Evolutionary conservation across 2,888 invertebrate genomes (phyloP), one percentile per base, ranked within the genome.

Genomic region (Chrysina gloriosa): DNA sequence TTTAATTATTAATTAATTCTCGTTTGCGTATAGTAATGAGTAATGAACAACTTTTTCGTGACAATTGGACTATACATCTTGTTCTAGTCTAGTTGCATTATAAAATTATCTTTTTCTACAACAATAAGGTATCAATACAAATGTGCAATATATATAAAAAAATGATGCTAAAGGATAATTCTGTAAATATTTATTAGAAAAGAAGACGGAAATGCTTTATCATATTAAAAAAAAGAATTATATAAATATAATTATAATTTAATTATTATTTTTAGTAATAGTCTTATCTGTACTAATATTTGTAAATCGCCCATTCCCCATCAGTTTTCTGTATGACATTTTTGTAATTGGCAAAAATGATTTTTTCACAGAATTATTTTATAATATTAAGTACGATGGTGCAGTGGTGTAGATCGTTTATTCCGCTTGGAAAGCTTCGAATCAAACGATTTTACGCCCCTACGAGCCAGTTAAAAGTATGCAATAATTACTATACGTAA

Each of bases 401-500:
- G n/a, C 19, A 21, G 21, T 45, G 21, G 19, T n/a, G 45, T 45
- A 21, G 45, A 2, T 45, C 36, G 36, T 36, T 36, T 1, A 11
- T 11, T 4, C 4, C 0, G n/a, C 2, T 11, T 11, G 1, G 36
- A 1, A n/a, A n/a, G 9, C n/a, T n/a, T 21, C 21, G 9, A 16
- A 19, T 21, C 19, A 45, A 42, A 1, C 5, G n/a, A n/a, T n/a
- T 42, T 2, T 2, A 16, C 21, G 45, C 23, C 45, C n/a, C 45
- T 21, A 16, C 6, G 4, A 1, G n/a, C n/a, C n/a, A n/a, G 34
- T 14, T 11, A 14, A 27, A 50, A 7, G 11, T 27, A 29, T 54
- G 66, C 66, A 66, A 66, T 66, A 66, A 25, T 66, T 65, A 39
- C 27, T 65, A 65, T 64, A 52, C 65, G 52, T 65, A 66, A 66